Base-by-base conservation (phyloP, 2,888 invertebrate species). In the Tenthredo mesomela region DNA sequence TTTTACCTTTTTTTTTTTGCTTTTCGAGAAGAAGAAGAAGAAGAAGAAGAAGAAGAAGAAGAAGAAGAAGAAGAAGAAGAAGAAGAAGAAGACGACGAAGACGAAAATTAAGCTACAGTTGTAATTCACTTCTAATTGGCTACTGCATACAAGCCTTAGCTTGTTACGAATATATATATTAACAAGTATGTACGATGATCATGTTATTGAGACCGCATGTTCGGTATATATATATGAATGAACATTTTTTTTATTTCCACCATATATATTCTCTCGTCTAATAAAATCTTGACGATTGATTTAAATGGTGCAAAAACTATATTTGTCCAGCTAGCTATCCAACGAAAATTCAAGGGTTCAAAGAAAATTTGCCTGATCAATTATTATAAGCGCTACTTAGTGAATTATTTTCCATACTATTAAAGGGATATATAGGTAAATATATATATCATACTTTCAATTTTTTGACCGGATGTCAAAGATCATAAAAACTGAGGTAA, bases 181-280 rank as follows among this genome's bases (percentile, higher is more conserved):
- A 43, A n/a, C 43, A 43, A 40, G 67, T 67, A 7, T 37, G 29
- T 29, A 33, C 67, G 73, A 73, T 47, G 43, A 40, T 73, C 43
- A 73, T 33, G 25, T 73, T 73, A 73, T 47, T 15, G 40, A 43
- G 77, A 50, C 77, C 77, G 77, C 77, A 77, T 77, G 77, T 77
- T 77, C 12, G 25, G 43, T 12, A 29, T 2, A 29, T n/a, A n/a
- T n/a, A n/a, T n/a, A n/a, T n/a, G 40, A 25, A 73, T 21, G 5
- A 25, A 43, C 73, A 21, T 25, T 47, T 71, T 71, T 40, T 12
- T 37, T 10, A 3, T 9, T 37, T 12, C 37, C 15, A 25, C 10
- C 9, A 50, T 50, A 21, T 77, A n/a, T n/a, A n/a, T n/a, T n/a
- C n/a, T 33, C 33, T 18, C 29, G 50, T 33, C 9, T 40, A n/a